A percentile compares a stretch with the other conserved stretches of the same genome.
phyloP scores from a whole-genome alignment of 2,113 vertebrate genomes.

The Antigone vipio region DNA sequence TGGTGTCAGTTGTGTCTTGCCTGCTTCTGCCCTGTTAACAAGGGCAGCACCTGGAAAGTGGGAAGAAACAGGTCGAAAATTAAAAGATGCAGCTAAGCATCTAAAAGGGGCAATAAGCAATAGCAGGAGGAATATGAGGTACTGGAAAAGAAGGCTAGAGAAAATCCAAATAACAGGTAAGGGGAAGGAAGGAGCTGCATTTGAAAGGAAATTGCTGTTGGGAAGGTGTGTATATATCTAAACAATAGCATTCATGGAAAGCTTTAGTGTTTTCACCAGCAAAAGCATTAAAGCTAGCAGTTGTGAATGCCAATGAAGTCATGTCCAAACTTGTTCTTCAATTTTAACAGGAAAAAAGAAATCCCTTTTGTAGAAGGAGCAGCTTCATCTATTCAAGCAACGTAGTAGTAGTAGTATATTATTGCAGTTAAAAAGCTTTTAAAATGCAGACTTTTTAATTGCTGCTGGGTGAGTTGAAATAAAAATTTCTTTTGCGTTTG shows the following conservation, averaged over 20 bases:
- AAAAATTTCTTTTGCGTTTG: not conserved
- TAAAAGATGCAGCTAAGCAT: not conserved
- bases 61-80: not conserved
- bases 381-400: not conserved
- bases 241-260: not conserved
- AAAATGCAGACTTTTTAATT: not conserved
- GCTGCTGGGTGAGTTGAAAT: not conserved
- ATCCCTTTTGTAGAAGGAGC: not conserved
- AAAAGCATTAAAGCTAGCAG: not conserved
- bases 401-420: not conserved
- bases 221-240: not conserved
- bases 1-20: not conserved
- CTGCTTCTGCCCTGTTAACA: not conserved
- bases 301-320: not conserved
- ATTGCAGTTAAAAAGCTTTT: not conserved
- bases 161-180: not conserved
- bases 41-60: not conserved
- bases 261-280: not conserved
- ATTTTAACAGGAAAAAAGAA: not conserved
- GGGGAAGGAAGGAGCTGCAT: not conserved
- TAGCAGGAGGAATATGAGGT: not conserved
- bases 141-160: not conserved
- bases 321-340: not conserved
- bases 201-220: not conserved
- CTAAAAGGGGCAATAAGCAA: not conserved